These are phyloP conservation scores for Alcis repandata DNA, from an alignment of 2,888 invertebrate species.

Conservation along the genomic window DNA sequence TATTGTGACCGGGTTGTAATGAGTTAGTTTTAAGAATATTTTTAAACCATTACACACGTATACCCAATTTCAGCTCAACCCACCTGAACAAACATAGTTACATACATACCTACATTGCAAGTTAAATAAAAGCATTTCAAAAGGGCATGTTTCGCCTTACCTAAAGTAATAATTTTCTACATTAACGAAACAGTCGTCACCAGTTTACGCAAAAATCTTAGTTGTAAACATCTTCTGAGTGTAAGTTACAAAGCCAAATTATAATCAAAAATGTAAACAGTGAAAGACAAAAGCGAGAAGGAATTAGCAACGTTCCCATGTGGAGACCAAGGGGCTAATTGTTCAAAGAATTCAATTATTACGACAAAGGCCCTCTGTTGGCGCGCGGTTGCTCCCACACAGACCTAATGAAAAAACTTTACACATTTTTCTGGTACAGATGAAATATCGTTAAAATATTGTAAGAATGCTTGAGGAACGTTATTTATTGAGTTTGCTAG, in stretches of 20 bases:
- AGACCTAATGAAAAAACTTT: constrained; percentile 31
- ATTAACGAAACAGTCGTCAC: too few species aligned
- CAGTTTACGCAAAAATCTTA: too few species aligned
- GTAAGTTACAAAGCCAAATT: background rate
- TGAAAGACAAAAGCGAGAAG: constrained; percentile 30
- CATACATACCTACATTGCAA: too few species aligned
- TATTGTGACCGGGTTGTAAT: too few species aligned
- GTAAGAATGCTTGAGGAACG: background rate
- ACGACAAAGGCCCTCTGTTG: constrained; percentile 35
- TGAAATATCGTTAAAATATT: constrained; percentile 11
- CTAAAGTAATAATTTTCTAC: too few species aligned
- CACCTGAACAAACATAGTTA: too few species aligned
- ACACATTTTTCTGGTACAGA: constrained; percentile 15
- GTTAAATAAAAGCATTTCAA: too few species aligned
- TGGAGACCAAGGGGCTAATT: constrained; percentile 38
- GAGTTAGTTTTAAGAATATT: too few species aligned
- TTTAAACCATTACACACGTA: too few species aligned
- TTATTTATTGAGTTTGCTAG: background rate
- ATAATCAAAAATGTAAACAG: constrained; percentile 19
- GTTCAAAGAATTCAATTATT: constrained; percentile 45
- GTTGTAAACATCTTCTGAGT: background rate
- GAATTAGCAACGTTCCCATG: constrained; percentile 34
- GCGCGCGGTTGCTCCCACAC: constrained; percentile 21
- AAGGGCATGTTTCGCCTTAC: too few species aligned
- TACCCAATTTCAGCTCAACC: too few species aligned